Percentiles rank a stretch among this genome's conserved stretches.
These are phyloP conservation scores for Oryctolagus cuniculus DNA, from an alignment of 2,113 vertebrate genomes.

Conservation along the genomic window DNA sequence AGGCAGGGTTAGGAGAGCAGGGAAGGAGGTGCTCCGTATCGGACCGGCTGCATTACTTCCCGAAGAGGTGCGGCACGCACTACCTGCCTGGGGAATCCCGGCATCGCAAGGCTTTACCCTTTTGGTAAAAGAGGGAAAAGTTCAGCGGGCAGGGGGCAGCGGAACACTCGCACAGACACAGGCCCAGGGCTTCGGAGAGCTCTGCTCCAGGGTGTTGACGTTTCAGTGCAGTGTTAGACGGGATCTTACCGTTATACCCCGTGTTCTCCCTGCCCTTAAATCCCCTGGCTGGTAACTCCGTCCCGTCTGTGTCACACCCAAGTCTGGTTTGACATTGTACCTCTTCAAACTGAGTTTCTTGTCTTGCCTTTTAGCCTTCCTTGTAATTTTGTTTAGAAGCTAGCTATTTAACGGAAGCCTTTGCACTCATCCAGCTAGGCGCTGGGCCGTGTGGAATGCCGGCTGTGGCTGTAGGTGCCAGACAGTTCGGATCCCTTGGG, in stretches of 20 bases:
- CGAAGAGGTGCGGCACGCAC: neutral
- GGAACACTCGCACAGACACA: neutral
- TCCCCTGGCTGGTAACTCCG: neutral
- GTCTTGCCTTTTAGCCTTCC: neutral
- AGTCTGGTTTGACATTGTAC: neutral
- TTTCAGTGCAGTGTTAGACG: neutral
- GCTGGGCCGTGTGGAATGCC: neutral
- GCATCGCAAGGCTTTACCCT: neutral
- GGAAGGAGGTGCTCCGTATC: neutral
- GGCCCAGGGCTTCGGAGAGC: neutral
- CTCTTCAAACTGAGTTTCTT: neutral
- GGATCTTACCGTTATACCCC: too few species aligned
- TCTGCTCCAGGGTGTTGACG: neutral
- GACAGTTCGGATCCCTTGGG: neutral
- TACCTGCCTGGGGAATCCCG: neutral
- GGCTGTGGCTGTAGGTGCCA: neutral
- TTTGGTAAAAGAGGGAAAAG: neutral
- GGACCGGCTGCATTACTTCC: too few species aligned
- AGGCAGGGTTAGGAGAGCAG: neutral
- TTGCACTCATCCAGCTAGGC: neutral
- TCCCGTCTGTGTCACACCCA: neutral
- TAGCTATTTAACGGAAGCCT: neutral
- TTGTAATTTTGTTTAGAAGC: constrained; percentile 22
- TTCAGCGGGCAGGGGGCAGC: neutral
- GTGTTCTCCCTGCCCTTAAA: neutral